These are phyloP conservation scores for Agapornis roseicollis DNA, from an alignment of 2,113 vertebrate species.

Conservation along the genomic window DNA sequence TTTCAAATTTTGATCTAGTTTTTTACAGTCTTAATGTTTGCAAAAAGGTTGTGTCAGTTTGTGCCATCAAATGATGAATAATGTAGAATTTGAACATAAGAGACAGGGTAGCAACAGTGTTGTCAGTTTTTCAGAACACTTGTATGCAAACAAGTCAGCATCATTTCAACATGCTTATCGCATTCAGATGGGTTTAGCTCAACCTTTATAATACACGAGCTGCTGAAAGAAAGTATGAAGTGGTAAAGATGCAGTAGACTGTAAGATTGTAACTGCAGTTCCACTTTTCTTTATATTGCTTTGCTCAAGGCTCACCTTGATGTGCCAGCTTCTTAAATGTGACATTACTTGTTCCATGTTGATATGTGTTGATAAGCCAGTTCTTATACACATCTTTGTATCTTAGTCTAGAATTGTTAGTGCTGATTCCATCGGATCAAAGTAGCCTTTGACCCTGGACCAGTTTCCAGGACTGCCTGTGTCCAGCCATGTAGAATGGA, in stretches of 20 bases:
- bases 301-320: neutral
- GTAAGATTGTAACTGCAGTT: neutral
- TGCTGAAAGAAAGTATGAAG: neutral
- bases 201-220: neutral
- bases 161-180: neutral
- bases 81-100: neutral
- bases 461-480: neutral
- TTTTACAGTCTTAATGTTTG: constrained; percentile 54
- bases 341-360: neutral
- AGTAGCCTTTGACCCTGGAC: neutral
- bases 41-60: constrained; percentile 60
- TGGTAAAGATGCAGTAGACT: neutral
- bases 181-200: neutral
- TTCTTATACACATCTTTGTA: neutral
- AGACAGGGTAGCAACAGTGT: neutral
- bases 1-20: constrained; percentile 50
- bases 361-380: neutral
- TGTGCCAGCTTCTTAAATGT: neutral
- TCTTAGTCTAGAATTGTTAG: neutral
- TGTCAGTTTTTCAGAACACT: constrained; percentile 8
- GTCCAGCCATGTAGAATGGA: rapidly evolving
- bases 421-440: rapidly evolving
- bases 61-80: constrained; percentile 46
- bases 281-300: neutral
- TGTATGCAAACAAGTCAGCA: neutral